Conservation (phyloP, 2,888 invertebrate genomes). For the Sminthurinus aureus region DNA sequence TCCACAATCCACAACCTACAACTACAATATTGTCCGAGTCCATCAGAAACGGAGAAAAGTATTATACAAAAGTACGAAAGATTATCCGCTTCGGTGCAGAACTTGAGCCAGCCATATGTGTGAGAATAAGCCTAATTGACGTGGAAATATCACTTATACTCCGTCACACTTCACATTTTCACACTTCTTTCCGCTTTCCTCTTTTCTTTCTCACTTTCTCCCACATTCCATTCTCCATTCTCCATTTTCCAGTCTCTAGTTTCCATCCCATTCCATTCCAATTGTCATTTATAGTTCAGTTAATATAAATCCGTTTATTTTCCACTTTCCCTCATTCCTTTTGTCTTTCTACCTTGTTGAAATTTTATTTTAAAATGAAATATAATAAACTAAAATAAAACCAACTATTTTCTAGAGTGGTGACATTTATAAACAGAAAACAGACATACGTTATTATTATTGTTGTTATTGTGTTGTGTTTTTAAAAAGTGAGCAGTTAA, state of each 20-base stretch:
- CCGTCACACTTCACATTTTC: slow-evolving; percentile 25
- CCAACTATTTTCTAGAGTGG: neutral
- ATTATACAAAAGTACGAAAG: slow-evolving; percentile 28
- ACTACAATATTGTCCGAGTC: too few species aligned
- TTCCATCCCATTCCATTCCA: neutral
- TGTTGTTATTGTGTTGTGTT: too few species aligned
- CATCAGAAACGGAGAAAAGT: too few species aligned
- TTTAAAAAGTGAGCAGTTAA: too few species aligned
- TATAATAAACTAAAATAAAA: neutral
- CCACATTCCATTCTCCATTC: too few species aligned
- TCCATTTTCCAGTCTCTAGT: too few species aligned
- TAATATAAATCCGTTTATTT: neutral
- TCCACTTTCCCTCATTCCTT: neutral
- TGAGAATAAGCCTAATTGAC: slow-evolving; percentile 48
- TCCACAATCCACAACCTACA: too few species aligned
- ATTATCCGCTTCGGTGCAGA: slow-evolving; percentile 45
- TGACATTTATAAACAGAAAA: too few species aligned
- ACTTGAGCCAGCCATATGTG: slow-evolving; percentile 25
- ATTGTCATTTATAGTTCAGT: neutral
- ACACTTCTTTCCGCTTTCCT: slow-evolving; percentile 13
- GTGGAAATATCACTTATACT: slow-evolving; percentile 45
- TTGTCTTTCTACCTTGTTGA: neutral
- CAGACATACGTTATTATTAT: too few species aligned
- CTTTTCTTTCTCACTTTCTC: slow-evolving; percentile 2
- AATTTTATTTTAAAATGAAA: neutral